Evolutionary conservation across 2,113 vertebrate genomes (phyloP).

Genomic region (Pionites leucogaster): DNA sequence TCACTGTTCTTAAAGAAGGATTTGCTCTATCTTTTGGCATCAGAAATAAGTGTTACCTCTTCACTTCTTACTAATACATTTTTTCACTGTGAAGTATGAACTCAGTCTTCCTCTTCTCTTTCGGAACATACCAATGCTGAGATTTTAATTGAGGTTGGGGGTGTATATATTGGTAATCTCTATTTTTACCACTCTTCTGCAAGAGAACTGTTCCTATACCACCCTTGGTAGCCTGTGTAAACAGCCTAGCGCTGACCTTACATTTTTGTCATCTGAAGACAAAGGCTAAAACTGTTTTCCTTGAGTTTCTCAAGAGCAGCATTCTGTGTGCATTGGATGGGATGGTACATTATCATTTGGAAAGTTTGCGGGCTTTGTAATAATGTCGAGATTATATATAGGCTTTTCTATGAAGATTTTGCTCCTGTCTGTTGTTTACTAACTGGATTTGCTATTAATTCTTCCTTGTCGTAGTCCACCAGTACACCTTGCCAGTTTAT

Average conservation of each 20-base stretch:
- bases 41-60: background rate
- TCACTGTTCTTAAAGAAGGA: background rate
- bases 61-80: background rate
- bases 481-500: background rate
- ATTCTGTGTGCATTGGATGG: background rate
- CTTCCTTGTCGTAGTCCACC: background rate
- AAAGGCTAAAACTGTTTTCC: background rate
- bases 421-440: background rate
- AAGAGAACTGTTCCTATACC: background rate
- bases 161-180: background rate
- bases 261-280: background rate
- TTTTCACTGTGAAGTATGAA: background rate
- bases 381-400: background rate
- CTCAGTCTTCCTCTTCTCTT: background rate
- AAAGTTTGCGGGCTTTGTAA: background rate
- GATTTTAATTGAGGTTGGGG: background rate
- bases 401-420: background rate
- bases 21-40: background rate
- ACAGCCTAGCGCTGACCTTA: background rate
- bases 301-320: background rate
- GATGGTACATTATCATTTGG: background rate
- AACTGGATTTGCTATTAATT: background rate
- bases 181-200: background rate
- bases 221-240: background rate
- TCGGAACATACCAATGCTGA: background rate